phyloP scores from a whole-genome alignment of 2,888 invertebrate genomes.

The Nemapogon koenigi region DNA sequence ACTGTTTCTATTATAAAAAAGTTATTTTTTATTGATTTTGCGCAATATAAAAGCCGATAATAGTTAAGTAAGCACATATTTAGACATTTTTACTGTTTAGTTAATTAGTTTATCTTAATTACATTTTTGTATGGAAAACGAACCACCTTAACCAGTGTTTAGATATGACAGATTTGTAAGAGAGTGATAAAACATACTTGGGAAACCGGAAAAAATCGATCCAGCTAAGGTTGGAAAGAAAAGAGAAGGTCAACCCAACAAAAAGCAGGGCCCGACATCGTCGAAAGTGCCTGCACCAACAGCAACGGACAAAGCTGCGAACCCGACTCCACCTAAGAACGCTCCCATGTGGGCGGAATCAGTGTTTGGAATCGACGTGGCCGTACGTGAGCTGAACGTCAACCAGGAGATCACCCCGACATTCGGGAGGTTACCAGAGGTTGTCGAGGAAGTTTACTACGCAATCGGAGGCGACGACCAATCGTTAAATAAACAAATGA shows the following conservation, averaged over 20 bases:
- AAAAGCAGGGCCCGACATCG: conserved; percentile 8
- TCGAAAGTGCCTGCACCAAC: conserved; percentile 8
- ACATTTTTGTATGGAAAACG: too few species aligned
- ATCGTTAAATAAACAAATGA: conserved; percentile 20
- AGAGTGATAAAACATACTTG: too few species aligned
- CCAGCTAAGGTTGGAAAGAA: conserved; percentile 14
- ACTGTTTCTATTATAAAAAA: too few species aligned
- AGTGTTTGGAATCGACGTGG: conserved; percentile 20
- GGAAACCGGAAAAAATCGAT: conserved; percentile 16
- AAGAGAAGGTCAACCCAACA: background rate
- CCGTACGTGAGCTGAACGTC: conserved; percentile 19
- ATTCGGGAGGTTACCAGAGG: conserved; percentile 16
- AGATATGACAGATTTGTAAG: too few species aligned
- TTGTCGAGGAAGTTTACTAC: conserved; percentile 20
- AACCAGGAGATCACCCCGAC: conserved; percentile 17
- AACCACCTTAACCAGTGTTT: too few species aligned
- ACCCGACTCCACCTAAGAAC: conserved; percentile 14
- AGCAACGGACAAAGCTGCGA: conserved; percentile 11
- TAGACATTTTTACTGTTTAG: too few species aligned
- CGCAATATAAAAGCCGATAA: too few species aligned
- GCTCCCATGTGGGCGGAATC: conserved; percentile 17
- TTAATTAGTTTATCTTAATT: too few species aligned
- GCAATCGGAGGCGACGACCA: conserved; percentile 18
- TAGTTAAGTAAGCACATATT: too few species aligned
- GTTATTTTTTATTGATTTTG: too few species aligned